Evolutionary conservation across 2,888 invertebrate genomes (phyloP).

Genomic region (Phyllotreta cruciferae): DNA sequence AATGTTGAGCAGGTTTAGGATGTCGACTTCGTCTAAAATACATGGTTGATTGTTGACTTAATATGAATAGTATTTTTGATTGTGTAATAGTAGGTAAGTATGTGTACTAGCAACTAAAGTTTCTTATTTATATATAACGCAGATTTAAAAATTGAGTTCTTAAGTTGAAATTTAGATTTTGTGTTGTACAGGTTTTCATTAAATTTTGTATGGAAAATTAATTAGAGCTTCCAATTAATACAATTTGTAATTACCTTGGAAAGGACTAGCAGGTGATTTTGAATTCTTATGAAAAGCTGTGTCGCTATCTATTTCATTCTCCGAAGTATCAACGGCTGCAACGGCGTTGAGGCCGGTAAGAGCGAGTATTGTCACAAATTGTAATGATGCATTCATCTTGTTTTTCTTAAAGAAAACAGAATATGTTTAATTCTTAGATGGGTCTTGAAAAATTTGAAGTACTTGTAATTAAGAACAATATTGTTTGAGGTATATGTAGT

Average conservation of each 20-base stretch:
- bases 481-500: no score
- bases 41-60: no score
- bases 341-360: slow-evolving; percentile 35
- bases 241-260: slow-evolving; percentile 48
- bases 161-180: no score
- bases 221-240: background rate
- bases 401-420: no score
- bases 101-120: background rate
- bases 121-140: background rate
- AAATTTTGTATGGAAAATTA: no score
- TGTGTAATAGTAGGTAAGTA: no score
- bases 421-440: no score
- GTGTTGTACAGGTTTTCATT: no score
- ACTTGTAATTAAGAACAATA: no score
- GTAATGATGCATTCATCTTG: background rate
- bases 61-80: no score
- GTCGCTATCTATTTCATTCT: slow-evolving; percentile 52
- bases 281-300: slow-evolving; percentile 48
- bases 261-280: slow-evolving; percentile 55
- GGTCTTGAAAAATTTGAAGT: no score
- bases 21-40: slow-evolving; percentile 57
- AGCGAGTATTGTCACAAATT: slow-evolving; percentile 12
- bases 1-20: slow-evolving; percentile 58
- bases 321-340: slow-evolving; percentile 45
- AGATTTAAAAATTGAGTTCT: slow-evolving; percentile 3